phyloP scores from a whole-genome alignment of 2,797 vertebrate species.

The Moxostoma hubbsi region DNA sequence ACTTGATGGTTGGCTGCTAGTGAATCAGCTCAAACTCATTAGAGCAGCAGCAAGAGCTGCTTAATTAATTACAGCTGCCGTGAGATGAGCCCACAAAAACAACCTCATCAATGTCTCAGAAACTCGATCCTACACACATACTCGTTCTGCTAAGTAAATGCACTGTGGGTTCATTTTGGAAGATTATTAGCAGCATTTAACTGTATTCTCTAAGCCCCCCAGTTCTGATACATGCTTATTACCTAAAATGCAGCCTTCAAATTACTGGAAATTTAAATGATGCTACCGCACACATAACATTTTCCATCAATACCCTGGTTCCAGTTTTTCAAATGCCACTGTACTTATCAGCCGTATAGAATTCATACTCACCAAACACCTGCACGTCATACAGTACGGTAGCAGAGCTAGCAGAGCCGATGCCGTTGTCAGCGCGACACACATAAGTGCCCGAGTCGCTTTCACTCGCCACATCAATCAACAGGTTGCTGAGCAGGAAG shows the following conservation, averaged over 20 bases:
- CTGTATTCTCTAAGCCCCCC: not conserved
- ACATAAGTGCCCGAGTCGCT: constrained; percentile 91
- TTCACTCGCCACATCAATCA: constrained; percentile 88
- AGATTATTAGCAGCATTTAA: constrained; percentile 14
- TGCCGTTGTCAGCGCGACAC: constrained; percentile 89
- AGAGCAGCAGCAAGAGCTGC: constrained; percentile 71
- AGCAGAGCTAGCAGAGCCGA: constrained; percentile 76
- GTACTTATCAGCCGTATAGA: not conserved
- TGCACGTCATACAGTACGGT: constrained; percentile 91
- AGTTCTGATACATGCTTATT: constrained; percentile 6
- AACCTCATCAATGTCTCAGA: constrained; percentile 54
- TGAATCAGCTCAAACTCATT: constrained; percentile 78
- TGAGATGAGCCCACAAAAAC: constrained; percentile 69
- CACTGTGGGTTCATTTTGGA: constrained; percentile 36
- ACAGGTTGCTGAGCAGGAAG: constrained; percentile 93
- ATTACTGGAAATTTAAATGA: constrained; percentile 25
- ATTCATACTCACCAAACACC: constrained; percentile 87
- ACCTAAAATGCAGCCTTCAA: constrained; percentile 7
- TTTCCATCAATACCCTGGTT: constrained; percentile 4
- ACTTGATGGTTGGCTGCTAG: constrained; percentile 85
- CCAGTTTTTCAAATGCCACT: no score
- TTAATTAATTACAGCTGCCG: constrained; percentile 81
- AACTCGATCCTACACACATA: constrained; percentile 57
- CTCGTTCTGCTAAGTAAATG: constrained; percentile 32
- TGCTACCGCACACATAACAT: constrained; percentile 2